Percentiles rank a stretch among this genome's conserved stretches.
phyloP scores from a whole-genome alignment of 2,113 vertebrate genomes.

The Phalacrocorax carbo region DNA sequence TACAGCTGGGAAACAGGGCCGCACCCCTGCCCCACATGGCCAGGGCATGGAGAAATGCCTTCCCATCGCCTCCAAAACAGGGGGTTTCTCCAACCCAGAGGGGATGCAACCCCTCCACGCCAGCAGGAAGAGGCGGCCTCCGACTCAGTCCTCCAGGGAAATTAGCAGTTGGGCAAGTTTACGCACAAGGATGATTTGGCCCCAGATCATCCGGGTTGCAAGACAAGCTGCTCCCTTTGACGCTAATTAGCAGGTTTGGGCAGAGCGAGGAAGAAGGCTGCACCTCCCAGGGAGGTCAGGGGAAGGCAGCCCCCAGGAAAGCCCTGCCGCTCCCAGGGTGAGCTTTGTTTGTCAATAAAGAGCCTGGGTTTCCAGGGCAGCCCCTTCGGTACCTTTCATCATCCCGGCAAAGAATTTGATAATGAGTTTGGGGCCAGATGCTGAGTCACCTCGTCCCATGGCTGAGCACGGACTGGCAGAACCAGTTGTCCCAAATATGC shows the following conservation, averaged over 20 bases:
- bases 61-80: accelerated
- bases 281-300: slow-evolving; percentile 5
- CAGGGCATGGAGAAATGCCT: background rate
- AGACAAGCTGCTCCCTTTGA: slow-evolving; percentile 11
- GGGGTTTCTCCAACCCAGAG: background rate
- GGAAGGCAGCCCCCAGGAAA: slow-evolving; percentile 42
- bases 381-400: slow-evolving; percentile 33
- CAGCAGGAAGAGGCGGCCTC: background rate
- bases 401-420: slow-evolving; percentile 19
- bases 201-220: background rate
- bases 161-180: background rate
- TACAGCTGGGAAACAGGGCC: accelerated
- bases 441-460: slow-evolving; percentile 26
- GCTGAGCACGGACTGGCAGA: background rate
- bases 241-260: slow-evolving; percentile 38
- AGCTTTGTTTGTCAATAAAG: slow-evolving; percentile 63
- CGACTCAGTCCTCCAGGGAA: background rate
- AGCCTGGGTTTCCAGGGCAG: slow-evolving; percentile 29
- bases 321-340: background rate
- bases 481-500: slow-evolving; percentile 34
- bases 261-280: background rate
- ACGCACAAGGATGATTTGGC: background rate
- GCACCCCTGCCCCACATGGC: accelerated
- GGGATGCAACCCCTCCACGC: background rate
- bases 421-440: slow-evolving; percentile 39